Evolutionary conservation across 2,113 vertebrate genomes (phyloP), one percentile per base, ranked within the genome.

Genomic region (Petrocephalus microphthalmus): DNA sequence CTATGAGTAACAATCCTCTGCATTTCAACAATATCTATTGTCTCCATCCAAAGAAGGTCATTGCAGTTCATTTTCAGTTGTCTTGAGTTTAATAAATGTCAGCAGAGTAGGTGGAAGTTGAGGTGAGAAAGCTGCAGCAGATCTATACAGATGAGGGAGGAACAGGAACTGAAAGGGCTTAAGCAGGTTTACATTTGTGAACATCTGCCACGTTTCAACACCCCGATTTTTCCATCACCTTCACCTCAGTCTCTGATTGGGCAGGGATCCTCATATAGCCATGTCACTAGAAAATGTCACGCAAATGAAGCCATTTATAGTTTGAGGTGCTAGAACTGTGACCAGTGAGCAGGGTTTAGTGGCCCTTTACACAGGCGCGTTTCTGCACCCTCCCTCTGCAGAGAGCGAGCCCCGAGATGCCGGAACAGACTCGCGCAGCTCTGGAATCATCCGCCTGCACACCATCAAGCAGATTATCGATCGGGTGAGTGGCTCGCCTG

Each of bases 401-500:
- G 98, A 97, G 94, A 99, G 97, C 91, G 98, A 99, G 93, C 98
- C 98, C 8, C 96, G 97, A 91, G 98, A 99, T 91, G 98, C 98
- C 86, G 98, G 98, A 71, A 98, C 97, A 1, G 98, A 99, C 94
- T 96, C 97, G 90, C 98, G 97, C 53, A 98, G 96, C 94, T 98
- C 98, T 47, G 98, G 98, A 87, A 99, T 99, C 92, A 99, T 99
- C 90, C 98, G 98, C 87, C 97, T 99, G 90, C 98, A 99, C 92
- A 99, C 98, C 45, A 99, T 99, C 91, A 99, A 99, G 91, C 98
- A 99, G 93, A 99, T 99, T 87, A 99, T 99, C 1, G 98, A 99
- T 92, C 95, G 96, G 92, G 98, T 99, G 94, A 96, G 97, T 93
- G 56, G 85, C 5, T 42, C 71, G 4, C 33, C 3, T 19, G 71